phyloP scores from a whole-genome alignment of 2,888 invertebrate genomes.

The Pachymerium ferrugineum region DNA sequence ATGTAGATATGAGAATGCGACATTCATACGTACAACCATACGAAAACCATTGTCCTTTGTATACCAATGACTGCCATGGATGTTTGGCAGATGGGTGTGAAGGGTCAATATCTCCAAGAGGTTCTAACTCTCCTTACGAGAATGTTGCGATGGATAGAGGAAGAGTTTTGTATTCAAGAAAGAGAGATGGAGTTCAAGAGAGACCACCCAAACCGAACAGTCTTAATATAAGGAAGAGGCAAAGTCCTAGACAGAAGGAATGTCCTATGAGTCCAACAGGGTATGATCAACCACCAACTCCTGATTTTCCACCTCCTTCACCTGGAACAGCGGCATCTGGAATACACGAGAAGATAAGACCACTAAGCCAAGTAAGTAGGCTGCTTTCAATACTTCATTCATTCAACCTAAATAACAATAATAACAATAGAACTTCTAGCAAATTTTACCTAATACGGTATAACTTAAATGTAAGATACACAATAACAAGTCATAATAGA shows the following conservation, averaged over 20 bases:
- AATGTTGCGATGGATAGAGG: not conserved
- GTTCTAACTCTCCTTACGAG: slow-evolving; percentile 17
- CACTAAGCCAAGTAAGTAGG: slow-evolving; percentile 73
- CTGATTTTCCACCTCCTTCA: slow-evolving; percentile 88
- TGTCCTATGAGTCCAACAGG: slow-evolving; percentile 78
- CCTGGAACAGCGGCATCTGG: slow-evolving; percentile 81
- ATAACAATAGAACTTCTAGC: too few relatives aligned
- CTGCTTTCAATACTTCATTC: not conserved
- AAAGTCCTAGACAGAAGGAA: slow-evolving; percentile 38
- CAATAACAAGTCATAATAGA: too few relatives aligned
- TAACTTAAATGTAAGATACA: too few relatives aligned
- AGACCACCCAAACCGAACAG: slow-evolving; percentile 32
- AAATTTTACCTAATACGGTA: too few relatives aligned
- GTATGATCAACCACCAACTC: slow-evolving; percentile 86
- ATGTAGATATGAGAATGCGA: slow-evolving; percentile 39
- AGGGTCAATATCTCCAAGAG: not conserved
- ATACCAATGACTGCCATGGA: slow-evolving; percentile 32
- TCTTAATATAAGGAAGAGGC: slow-evolving; percentile 44
- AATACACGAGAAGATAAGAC: slow-evolving; percentile 83
- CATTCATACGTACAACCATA: slow-evolving; percentile 37
- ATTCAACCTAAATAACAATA: not conserved
- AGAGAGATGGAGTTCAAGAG: not conserved
- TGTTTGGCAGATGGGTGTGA: not conserved
- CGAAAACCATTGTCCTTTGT: slow-evolving; percentile 38
- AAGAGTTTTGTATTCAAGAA: not conserved